Conservation (phyloP, 2,797 vertebrate species). For the Craterocephalus amniculus region DNA sequence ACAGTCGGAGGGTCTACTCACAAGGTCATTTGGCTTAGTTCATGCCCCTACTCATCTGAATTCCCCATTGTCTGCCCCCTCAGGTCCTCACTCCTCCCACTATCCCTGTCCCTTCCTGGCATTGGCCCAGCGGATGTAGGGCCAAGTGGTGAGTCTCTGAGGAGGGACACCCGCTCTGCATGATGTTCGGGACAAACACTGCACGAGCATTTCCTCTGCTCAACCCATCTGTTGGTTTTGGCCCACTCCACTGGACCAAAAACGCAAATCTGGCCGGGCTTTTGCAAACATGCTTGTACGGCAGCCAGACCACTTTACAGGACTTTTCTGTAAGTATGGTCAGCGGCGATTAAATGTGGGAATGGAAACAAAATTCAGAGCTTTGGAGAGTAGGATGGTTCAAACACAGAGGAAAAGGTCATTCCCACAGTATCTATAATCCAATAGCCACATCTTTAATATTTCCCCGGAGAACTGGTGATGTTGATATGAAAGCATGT, state of each 20-base stretch:
- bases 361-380: constrained; percentile 47
- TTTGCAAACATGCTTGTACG: constrained; percentile 78
- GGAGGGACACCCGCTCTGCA: constrained; percentile 74
- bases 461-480: constrained; percentile 34
- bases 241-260: constrained; percentile 74
- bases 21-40: constrained; percentile 25
- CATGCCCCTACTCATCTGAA: constrained; percentile 23
- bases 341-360: constrained; percentile 71
- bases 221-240: constrained; percentile 88
- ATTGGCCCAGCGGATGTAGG: constrained; percentile 54
- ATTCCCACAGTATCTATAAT: constrained; percentile 64
- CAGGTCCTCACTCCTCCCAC: constrained; percentile 12
- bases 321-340: constrained; percentile 75
- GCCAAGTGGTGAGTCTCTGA: constrained; percentile 78
- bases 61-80: constrained; percentile 26
- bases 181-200: constrained; percentile 76
- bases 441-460: constrained; percentile 44
- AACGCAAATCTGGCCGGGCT: constrained; percentile 75
- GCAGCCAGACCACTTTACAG: constrained; percentile 79
- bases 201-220: constrained; percentile 81
- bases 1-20: neutral
- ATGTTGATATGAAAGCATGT: constrained; percentile 27
- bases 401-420: constrained; percentile 63
- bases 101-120: constrained; percentile 57
- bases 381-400: constrained; percentile 45